A percentile compares a stretch with the other conserved stretches of the same genome.
Evolutionary conservation across 2,888 invertebrate species (phyloP).

Genomic region (Actias luna): DNA sequence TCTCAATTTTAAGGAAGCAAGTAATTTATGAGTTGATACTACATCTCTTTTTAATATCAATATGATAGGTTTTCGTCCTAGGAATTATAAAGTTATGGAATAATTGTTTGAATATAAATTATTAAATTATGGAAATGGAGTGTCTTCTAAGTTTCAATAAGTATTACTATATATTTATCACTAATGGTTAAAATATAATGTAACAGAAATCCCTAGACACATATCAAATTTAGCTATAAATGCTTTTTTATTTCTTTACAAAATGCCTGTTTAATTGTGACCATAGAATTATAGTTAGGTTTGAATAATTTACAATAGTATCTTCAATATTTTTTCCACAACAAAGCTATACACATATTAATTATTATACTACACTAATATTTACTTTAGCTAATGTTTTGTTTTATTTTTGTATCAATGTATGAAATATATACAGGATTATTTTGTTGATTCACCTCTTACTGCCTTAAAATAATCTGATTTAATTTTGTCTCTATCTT

Average conservation of each 20-base stretch:
- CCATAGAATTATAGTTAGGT: background rate
- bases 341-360: background rate
- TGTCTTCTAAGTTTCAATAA: too few relatives aligned
- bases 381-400: background rate
- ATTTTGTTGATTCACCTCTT: slow-evolving; percentile 4
- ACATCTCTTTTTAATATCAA: too few relatives aligned
- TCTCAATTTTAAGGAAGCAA: too few relatives aligned
- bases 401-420: slow-evolving; percentile 7
- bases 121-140: too few relatives aligned
- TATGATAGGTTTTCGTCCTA: too few relatives aligned
- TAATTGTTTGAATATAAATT: too few relatives aligned
- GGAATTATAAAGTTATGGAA: too few relatives aligned
- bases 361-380: background rate
- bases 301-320: background rate
- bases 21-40: too few relatives aligned
- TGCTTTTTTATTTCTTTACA: background rate
- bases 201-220: too few relatives aligned
- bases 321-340: background rate
- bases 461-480: slow-evolving; percentile 74
- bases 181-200: background rate
- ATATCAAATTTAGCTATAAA: background rate
- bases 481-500: slow-evolving; percentile 86
- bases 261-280: background rate
- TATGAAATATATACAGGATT: too few relatives aligned
- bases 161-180: background rate